phyloP scores from a whole-genome alignment of 2,888 invertebrate genomes.

The Ferdinandea cuprea region DNA sequence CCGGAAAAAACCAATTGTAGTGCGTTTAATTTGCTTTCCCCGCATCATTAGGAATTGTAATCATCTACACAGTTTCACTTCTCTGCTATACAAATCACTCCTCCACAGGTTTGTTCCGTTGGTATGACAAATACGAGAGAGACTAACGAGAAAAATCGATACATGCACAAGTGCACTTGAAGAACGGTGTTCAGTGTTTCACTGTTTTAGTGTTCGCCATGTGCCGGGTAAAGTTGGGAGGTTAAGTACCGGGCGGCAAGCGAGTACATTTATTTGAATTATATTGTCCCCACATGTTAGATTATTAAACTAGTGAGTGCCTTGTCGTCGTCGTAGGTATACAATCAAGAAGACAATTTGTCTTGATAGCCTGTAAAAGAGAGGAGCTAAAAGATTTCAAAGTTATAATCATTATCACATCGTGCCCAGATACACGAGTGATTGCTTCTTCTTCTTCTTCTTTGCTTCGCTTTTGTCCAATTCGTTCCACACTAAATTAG shows the following conservation, averaged over 20 bases:
- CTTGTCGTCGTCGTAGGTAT: slow-evolving; percentile 48
- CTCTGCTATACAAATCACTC: slow-evolving; percentile 60
- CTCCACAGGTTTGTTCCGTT: slow-evolving; percentile 25
- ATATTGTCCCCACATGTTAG: slow-evolving; percentile 71
- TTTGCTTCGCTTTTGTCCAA: slow-evolving; percentile 20
- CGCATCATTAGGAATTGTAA: slow-evolving; percentile 74
- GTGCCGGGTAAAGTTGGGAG: slow-evolving; percentile 61
- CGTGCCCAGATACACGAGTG: slow-evolving; percentile 38
- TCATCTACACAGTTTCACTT: slow-evolving; percentile 70
- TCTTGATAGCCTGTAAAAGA: slow-evolving; percentile 73
- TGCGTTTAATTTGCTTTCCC: slow-evolving; percentile 80
- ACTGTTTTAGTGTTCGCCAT: neutral
- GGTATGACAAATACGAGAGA: slow-evolving; percentile 36
- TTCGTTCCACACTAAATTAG: slow-evolving; percentile 14
- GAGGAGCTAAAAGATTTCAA: slow-evolving; percentile 67
- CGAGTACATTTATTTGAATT: slow-evolving; percentile 58
- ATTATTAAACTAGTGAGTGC: slow-evolving; percentile 57
- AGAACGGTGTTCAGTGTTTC: neutral
- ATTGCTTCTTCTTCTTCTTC: slow-evolving; percentile 39
- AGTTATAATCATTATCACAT: slow-evolving; percentile 66
- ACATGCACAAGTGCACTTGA: slow-evolving; percentile 61
- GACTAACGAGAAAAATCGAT: slow-evolving; percentile 58
- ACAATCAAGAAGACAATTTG: slow-evolving; percentile 67
- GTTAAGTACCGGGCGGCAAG: slow-evolving; percentile 63
- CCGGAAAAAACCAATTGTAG: slow-evolving; percentile 84